These are phyloP conservation scores for Eublepharis macularius DNA, from an alignment of 2,113 vertebrate species.

Conservation along the genomic window DNA sequence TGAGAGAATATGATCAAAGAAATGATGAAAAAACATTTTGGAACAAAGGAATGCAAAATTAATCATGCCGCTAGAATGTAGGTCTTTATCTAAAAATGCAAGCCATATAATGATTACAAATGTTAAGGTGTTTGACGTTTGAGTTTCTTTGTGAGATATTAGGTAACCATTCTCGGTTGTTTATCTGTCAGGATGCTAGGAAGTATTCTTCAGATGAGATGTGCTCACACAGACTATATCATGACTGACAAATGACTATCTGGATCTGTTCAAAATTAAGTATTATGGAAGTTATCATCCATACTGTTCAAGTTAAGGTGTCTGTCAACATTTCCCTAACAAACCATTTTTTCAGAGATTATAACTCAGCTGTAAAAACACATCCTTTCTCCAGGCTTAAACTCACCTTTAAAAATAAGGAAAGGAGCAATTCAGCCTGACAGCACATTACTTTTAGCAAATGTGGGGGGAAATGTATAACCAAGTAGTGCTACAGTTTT, in stretches of 20 bases:
- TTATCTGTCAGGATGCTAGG: constrained; percentile 27
- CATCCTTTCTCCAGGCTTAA: neutral
- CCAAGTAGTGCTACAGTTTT: neutral
- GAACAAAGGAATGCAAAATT: neutral
- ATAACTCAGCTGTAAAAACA: constrained; percentile 16
- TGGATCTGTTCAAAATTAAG: constrained; percentile 36
- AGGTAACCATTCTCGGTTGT: constrained; percentile 12
- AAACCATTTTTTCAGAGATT: constrained; percentile 39
- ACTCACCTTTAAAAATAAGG: constrained; percentile 26
- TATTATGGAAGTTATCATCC: constrained; percentile 2
- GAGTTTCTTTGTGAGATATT: neutral
- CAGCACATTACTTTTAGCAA: constrained; percentile 28
- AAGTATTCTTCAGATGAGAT: constrained; percentile 19
- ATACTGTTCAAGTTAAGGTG: constrained; percentile 16
- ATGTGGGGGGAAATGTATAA: neutral
- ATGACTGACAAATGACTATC: constrained; percentile 34
- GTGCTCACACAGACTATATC: constrained; percentile 15
- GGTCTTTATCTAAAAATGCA: neutral
- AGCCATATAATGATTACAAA: neutral
- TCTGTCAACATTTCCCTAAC: constrained; percentile 32
- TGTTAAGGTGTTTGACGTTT: neutral
- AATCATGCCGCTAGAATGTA: neutral
- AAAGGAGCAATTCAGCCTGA: neutral
- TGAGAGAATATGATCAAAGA: neutral
- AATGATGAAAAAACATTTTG: neutral